These are phyloP conservation scores for Drosophila fuyamai DNA, from an alignment of 1,140 invertebrate genomes.

Conservation along the genomic window DNA sequence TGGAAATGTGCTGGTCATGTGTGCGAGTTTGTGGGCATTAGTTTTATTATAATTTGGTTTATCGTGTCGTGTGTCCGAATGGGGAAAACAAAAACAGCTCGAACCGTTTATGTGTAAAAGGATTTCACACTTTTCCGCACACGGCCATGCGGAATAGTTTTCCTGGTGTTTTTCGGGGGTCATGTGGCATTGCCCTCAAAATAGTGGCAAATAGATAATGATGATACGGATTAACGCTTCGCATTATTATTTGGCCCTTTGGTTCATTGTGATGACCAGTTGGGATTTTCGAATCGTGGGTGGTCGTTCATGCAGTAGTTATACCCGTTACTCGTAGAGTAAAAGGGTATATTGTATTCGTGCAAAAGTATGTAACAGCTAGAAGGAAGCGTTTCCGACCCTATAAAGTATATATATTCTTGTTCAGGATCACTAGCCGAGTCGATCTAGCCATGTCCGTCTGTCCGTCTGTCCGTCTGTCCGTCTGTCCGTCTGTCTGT, in stretches of 20 bases:
- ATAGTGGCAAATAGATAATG: conserved; percentile 74
- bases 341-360: no score
- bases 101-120: conserved; percentile 72
- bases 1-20: conserved; percentile 63
- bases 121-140: conserved; percentile 72
- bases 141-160: conserved; percentile 32
- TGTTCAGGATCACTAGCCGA: no score
- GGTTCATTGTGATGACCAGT: conserved; percentile 35
- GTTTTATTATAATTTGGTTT: conserved; percentile 81
- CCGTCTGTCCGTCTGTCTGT: no score
- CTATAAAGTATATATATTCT: no score
- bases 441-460: no score
- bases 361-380: no score
- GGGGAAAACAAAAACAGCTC: conserved; percentile 56
- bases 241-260: conserved; percentile 54
- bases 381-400: no score
- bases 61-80: conserved; percentile 58
- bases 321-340: no score
- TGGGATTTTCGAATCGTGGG: conserved; percentile 45
- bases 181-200: conserved; percentile 53
- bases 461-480: no score
- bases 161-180: conserved; percentile 22
- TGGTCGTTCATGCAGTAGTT: conserved; percentile 15
- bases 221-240: conserved; percentile 74
- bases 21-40: conserved; percentile 51